These are phyloP conservation scores for Drosophila testacea DNA, from an alignment of 2,888 invertebrate genomes.

Conservation along the genomic window DNA sequence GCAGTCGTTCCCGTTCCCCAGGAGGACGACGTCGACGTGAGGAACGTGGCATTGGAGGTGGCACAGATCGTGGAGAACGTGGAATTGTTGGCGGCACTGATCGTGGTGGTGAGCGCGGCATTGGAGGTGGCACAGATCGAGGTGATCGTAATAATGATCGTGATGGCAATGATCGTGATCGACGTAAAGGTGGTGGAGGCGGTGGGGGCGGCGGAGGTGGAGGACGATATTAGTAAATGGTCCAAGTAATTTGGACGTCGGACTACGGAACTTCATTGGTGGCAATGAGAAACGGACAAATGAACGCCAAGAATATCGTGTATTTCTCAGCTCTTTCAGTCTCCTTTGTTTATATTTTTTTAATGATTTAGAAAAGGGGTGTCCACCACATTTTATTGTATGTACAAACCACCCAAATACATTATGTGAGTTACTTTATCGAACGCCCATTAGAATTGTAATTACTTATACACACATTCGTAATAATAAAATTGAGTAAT, in stretches of 20 bases:
- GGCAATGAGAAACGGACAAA: slow-evolving; percentile 50
- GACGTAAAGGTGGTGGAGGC: slow-evolving; percentile 65
- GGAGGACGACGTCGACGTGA: slow-evolving; percentile 66
- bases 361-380: slow-evolving; percentile 50
- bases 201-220: slow-evolving; percentile 32
- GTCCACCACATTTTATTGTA: slow-evolving; percentile 57
- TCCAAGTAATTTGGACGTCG: slow-evolving; percentile 34
- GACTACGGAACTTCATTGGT: slow-evolving; percentile 36
- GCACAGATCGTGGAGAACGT: slow-evolving; percentile 63
- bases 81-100: slow-evolving; percentile 65
- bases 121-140: slow-evolving; percentile 58
- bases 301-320: slow-evolving; percentile 47
- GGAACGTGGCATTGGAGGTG: slow-evolving; percentile 67
- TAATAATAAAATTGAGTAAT: slow-evolving; percentile 75
- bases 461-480: slow-evolving; percentile 78
- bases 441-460: slow-evolving; percentile 76
- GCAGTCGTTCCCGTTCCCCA: slow-evolving; percentile 81
- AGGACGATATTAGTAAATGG: slow-evolving; percentile 59
- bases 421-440: slow-evolving; percentile 69
- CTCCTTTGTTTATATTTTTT: slow-evolving; percentile 33
- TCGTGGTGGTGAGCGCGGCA: slow-evolving; percentile 67
- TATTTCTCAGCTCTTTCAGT: slow-evolving; percentile 54
- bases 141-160: slow-evolving; percentile 58
- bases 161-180: slow-evolving; percentile 61
- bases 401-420: slow-evolving; percentile 66